Conservation (phyloP, 1,140 invertebrate genomes). For the Drusus annulatus region DNA sequence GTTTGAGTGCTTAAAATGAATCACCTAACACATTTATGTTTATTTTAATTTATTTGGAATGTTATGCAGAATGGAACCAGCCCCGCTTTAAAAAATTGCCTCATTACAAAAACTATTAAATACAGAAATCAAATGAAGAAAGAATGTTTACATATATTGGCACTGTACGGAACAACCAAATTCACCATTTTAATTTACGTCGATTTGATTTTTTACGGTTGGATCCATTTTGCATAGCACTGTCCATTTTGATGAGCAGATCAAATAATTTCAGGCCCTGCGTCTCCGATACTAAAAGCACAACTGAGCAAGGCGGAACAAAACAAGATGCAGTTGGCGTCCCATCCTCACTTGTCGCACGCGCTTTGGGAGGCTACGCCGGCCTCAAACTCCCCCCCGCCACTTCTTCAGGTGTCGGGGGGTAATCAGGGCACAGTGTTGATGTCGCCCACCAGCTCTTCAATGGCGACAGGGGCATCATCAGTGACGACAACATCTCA, state of each 20-base stretch:
- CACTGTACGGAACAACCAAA: too few relatives aligned
- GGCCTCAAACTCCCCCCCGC: constrained; percentile 36
- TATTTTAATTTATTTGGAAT: too few relatives aligned
- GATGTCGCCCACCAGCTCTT: background rate
- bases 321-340: constrained; percentile 58
- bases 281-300: constrained; percentile 69
- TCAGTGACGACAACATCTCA: constrained; percentile 19
- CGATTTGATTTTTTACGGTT: constrained; percentile 7
- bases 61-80: too few relatives aligned
- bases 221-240: background rate
- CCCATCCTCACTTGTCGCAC: constrained; percentile 44
- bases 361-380: constrained; percentile 29
- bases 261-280: constrained; percentile 61
- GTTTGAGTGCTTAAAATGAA: too few relatives aligned
- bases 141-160: too few relatives aligned
- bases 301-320: constrained; percentile 62
- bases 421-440: background rate
- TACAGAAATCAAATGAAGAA: too few relatives aligned
- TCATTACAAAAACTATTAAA: too few relatives aligned
- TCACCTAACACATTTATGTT: too few relatives aligned
- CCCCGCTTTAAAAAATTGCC: too few relatives aligned
- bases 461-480: background rate
- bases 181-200: too few relatives aligned
- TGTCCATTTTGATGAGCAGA: too few relatives aligned
- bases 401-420: constrained; percentile 61